Base-by-base conservation (phyloP, 1,140 invertebrate species). In the Atopsyche davidsoni region DNA sequence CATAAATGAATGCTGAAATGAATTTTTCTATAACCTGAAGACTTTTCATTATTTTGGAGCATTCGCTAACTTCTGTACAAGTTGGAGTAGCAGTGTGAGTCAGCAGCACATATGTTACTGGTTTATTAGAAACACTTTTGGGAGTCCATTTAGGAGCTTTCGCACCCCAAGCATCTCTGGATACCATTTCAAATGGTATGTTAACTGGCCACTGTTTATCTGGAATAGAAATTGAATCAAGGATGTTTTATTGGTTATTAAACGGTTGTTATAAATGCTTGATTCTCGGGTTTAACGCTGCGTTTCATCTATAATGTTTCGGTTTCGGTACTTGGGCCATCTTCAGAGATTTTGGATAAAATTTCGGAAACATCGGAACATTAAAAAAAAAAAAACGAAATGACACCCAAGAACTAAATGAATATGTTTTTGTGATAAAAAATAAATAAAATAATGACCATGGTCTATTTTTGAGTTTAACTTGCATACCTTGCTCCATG, bases 121-220 rank as follows among this genome's bases (percentile, higher is more conserved):
- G 42, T 18, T 41, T 50, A 2, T 7, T 2, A 17, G n/a, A 19
- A 2, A 32, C n/a, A 21, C 14, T 28, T 2, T 41, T 14, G 6
- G n/a, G 14, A 9, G 53, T 23, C 31, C 42, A 38, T 32, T 9
- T 14, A 16, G 53, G 28, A 1, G 35, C n/a, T 18, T 19, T 46
- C 1, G 48, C 43, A 4, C 25, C 41, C 53, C 53, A 55, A 21
- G 46, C 17, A 1, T 1, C 11, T 16, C 48, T 31, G 0, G 25
- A 46, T 34, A 55, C 23, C 43, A 55, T 41, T 31, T 51, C 48
- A 46, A 55, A 51, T 13, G 48, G 42, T 41, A 51, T 24, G 19
- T 46, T 55, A n/a, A 55, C 39, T 18, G 47, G 53, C 47, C 47
- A 55, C 42, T 46, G 21, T 38, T 32, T 45, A 46, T 51, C 53